These are phyloP conservation scores for Gibbula magus DNA, from an alignment of 2,888 invertebrate species.

Conservation along the genomic window DNA sequence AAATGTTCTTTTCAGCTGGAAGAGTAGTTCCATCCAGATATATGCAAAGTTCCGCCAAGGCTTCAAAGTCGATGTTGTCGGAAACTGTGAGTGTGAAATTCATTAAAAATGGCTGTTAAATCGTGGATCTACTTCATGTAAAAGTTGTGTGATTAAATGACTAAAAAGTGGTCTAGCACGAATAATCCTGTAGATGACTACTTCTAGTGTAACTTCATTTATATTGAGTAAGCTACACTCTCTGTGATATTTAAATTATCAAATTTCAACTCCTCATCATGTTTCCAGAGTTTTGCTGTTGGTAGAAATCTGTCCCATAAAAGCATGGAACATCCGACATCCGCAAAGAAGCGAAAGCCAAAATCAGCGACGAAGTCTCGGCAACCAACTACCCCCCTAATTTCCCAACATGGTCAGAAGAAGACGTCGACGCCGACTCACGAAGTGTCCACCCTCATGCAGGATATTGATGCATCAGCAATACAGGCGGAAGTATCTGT, in stretches of 20 bases:
- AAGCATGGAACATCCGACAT: slow-evolving; percentile 32
- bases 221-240: no score
- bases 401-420: slow-evolving; percentile 32
- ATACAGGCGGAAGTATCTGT: slow-evolving; percentile 59
- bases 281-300: not conserved
- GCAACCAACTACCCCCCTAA: not conserved
- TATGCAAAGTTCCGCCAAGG: slow-evolving; percentile 53
- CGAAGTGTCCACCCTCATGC: slow-evolving; percentile 49
- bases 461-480: slow-evolving; percentile 63
- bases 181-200: no score
- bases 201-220: no score
- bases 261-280: no score
- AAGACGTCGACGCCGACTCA: slow-evolving; percentile 65
- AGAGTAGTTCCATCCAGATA: slow-evolving; percentile 58
- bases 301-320: not conserved
- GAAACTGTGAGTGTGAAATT: not conserved
- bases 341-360: slow-evolving; percentile 40
- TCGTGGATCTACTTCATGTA: no score
- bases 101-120: no score
- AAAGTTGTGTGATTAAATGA: no score
- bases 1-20: slow-evolving; percentile 29
- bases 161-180: no score
- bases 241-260: no score
- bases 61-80: not conserved
- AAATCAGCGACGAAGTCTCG: slow-evolving; percentile 9